These are phyloP conservation scores for Lipophrys pholis DNA, from an alignment of 2,113 vertebrate genomes.

Conservation along the genomic window DNA sequence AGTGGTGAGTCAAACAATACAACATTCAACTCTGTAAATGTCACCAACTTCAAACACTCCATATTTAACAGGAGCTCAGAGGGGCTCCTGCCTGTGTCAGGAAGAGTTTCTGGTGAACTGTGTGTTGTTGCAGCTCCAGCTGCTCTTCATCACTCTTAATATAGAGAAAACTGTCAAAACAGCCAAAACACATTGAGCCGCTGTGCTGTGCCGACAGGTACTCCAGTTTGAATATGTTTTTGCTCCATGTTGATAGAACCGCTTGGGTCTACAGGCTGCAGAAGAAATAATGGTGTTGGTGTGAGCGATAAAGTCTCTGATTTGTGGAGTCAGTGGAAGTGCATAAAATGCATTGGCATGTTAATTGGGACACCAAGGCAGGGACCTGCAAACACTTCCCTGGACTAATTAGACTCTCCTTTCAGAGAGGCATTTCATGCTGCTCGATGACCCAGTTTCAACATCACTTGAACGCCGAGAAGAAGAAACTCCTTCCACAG, in stretches of 20 bases:
- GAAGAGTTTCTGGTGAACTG: conserved; percentile 23
- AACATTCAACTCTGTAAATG: not conserved
- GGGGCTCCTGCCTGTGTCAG: conserved; percentile 58
- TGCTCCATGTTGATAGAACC: not conserved
- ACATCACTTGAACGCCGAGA: conserved; percentile 37
- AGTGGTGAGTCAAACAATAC: conserved; percentile 13
- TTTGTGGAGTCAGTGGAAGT: conserved; percentile 5
- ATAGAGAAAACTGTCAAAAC: conserved; percentile 57
- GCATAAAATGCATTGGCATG: conserved; percentile 20
- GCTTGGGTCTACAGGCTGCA: not conserved
- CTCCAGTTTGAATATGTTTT: conserved; percentile 3
- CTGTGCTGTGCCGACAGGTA: conserved; percentile 22
- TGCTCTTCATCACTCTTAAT: conserved; percentile 56
- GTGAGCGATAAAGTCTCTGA: not conserved
- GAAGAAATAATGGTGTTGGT: not conserved
- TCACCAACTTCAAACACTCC: not conserved
- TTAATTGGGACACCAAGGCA: conserved; percentile 52
- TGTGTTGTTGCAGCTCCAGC: conserved; percentile 49
- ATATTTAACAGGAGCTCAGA: conserved; percentile 6
- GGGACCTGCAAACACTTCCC: conserved; percentile 49
- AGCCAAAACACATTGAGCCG: conserved; percentile 49
- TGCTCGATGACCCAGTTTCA: conserved; percentile 79
- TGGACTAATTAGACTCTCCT: conserved; percentile 70
- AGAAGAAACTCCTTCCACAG: conserved; percentile 36
- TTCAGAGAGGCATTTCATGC: conserved; percentile 63